phyloP scores from a whole-genome alignment of 2,797 vertebrate species.

The Megaceryle alcyon region DNA sequence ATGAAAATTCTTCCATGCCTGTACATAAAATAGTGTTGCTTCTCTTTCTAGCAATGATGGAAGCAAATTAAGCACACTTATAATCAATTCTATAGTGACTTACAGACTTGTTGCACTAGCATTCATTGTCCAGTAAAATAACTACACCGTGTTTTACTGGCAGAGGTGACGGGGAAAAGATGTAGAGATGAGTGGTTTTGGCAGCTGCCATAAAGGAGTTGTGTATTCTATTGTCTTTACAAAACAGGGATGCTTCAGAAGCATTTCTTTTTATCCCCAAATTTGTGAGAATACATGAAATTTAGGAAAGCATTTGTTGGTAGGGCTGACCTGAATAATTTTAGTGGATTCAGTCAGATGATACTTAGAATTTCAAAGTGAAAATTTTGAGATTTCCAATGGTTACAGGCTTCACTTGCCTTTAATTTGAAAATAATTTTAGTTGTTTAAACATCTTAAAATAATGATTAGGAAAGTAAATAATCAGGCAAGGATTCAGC shows the following conservation, averaged over 20 bases:
- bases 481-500: not conserved
- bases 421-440: not conserved
- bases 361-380: not conserved
- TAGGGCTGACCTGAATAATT: not conserved
- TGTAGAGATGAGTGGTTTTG: not conserved
- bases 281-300: not conserved
- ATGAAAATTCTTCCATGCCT: not conserved
- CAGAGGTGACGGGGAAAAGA: not conserved
- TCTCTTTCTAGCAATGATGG: not conserved
- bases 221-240: not conserved
- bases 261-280: not conserved
- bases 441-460: not conserved
- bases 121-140: not conserved
- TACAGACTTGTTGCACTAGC: not conserved
- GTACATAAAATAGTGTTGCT: not conserved
- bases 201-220: not conserved
- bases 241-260: not conserved
- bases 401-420: not conserved
- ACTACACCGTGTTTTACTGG: not conserved
- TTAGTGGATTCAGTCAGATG: not conserved
- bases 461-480: not conserved
- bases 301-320: not conserved
- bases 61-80: not conserved
- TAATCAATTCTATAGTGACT: not conserved
- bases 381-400: not conserved